Conservation (phyloP, 23 tunicate genomes). For the Pegea sp. region DNA sequence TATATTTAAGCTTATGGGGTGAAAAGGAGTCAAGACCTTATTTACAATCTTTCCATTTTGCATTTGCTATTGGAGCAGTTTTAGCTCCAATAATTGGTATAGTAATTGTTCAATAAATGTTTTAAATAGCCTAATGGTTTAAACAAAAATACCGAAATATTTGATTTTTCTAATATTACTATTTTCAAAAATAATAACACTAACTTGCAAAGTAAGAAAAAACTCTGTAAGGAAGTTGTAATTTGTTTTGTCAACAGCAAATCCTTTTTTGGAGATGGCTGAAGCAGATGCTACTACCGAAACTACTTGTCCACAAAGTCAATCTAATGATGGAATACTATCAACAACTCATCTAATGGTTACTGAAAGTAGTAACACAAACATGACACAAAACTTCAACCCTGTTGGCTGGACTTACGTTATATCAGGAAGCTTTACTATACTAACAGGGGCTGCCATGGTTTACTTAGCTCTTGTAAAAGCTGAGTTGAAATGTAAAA, state of each 20-base stretch:
- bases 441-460: slow-evolving; percentile 17
- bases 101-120: no score
- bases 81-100: slow-evolving; percentile 69
- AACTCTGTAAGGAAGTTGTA: no score
- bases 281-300: slow-evolving; percentile 22
- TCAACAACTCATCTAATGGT: not conserved
- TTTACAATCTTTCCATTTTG: slow-evolving; percentile 67
- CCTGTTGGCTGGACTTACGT: slow-evolving; percentile 87
- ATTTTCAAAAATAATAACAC: no score
- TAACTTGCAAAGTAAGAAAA: no score
- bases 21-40: slow-evolving; percentile 67
- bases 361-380: no score
- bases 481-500: slow-evolving; percentile 15
- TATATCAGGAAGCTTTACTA: slow-evolving; percentile 39
- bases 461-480: slow-evolving; percentile 19
- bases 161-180: no score
- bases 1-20: slow-evolving; percentile 74
- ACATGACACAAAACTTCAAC: slow-evolving; percentile 12
- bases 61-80: slow-evolving; percentile 68
- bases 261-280: slow-evolving; percentile 79
- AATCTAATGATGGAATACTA: not conserved
- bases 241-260: no score
- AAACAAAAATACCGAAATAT: no score
- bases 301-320: slow-evolving; percentile 23
- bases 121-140: no score